Percentiles rank a stretch among this genome's conserved stretches.
Evolutionary conservation across 2,113 vertebrate genomes (phyloP).

Genomic region (Uropsilus gracilis): DNA sequence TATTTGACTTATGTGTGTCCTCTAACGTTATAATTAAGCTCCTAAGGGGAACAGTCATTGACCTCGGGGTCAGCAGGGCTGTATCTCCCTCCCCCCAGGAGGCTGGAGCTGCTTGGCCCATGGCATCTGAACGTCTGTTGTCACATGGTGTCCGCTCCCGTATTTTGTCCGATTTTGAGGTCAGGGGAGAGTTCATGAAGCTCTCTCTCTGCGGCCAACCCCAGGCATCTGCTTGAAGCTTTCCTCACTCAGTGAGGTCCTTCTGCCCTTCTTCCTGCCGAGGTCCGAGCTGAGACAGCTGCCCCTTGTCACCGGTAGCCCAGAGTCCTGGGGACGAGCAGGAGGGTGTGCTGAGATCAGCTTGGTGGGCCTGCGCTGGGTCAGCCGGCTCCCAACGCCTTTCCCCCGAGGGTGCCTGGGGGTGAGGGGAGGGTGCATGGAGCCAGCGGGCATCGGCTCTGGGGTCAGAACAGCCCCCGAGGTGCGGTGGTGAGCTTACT

Average conservation of each 20-base stretch:
- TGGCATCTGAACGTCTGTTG: rapidly evolving
- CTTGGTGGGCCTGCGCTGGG: no score
- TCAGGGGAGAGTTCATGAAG: background rate
- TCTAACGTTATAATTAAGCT: background rate
- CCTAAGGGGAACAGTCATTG: background rate
- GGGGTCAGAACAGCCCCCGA: background rate
- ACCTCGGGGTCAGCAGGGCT: background rate
- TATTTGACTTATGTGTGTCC: background rate
- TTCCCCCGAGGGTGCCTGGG: background rate
- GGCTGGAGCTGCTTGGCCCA: background rate
- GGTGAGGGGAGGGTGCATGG: background rate
- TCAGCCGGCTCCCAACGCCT: background rate
- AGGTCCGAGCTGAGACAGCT: background rate
- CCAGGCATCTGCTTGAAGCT: background rate
- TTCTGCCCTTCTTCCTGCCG: background rate
- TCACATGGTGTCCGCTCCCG: background rate
- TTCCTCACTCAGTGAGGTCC: background rate
- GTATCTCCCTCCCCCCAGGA: background rate
- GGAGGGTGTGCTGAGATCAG: background rate
- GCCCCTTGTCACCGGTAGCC: background rate
- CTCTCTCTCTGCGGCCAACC: background rate
- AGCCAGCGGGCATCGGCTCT: background rate
- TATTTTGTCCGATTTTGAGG: background rate
- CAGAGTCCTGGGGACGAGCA: background rate
- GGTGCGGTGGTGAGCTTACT: background rate